Evolutionary conservation across 1,140 invertebrate species (phyloP), one percentile per base, ranked within the genome.

Genomic region (Camponotus floridanus): DNA sequence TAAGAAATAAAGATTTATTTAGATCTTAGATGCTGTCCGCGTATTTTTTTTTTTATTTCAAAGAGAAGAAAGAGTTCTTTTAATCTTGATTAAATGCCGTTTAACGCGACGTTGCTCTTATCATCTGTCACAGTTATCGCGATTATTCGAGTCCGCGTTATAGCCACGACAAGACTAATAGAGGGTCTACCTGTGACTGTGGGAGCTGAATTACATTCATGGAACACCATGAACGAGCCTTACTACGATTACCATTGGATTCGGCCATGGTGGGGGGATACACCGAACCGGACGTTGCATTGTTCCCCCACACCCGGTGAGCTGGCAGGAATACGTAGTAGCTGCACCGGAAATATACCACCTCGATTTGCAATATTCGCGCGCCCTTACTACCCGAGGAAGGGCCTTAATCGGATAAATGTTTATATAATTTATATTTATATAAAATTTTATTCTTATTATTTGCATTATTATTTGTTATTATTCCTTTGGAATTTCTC

Each of bases 231-330:
- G 84, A 64, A 86, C 91, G 90, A 89, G 68, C n/a, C 68, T 83
- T 48, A 13, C 67, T 59, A 84, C 79, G 84, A 87, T 51, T 51
- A 51, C 21, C 48, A 80, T 57, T 85, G 83, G 64, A 79, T 79
- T 67, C 48, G 76, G 73, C 74, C 65, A 76, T 61, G 68, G 87
- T 91, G 91, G 92, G 91, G 92, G 92, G 91, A 91, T 91, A 88
- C 83, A 93, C 92, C 92, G 93, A 93, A 93, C 93, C 93, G 94
- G 94, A 95, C 93, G 92, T 92, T 92, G 91, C 91, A 93, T 93
- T 94, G 91, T 93, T 83, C 90, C 92, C 92, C 92, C 92, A 88
- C 88, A 91, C 91, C 57, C 90, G 57, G n/a, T 86, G 67, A 89
- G 76, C 80, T 67, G 68, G 62, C 87, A 89, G 87, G 55, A 78